phyloP scores from a whole-genome alignment of 1,140 invertebrate species.

The Rhyacophila brunnea region DNA sequence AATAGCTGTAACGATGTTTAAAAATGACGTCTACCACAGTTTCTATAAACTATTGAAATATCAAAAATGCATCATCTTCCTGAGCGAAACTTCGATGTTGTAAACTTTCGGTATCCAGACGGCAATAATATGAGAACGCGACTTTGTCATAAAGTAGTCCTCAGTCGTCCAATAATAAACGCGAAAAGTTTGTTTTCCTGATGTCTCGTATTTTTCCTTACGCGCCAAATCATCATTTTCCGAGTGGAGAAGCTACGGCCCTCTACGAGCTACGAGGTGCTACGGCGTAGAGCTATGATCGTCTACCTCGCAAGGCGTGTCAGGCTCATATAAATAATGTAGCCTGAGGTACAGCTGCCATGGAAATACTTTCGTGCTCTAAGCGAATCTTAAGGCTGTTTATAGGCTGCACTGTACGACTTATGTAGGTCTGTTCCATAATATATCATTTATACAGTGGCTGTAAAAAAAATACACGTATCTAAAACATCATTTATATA shows the following conservation, averaged over 20 bases:
- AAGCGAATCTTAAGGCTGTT: slow-evolving; percentile 11
- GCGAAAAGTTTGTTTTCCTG: slow-evolving; percentile 25
- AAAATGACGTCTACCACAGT: too few species aligned
- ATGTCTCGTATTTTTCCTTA: slow-evolving; percentile 17
- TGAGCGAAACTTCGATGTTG: too few species aligned
- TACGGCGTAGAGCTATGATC: background rate
- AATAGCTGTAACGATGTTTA: too few species aligned
- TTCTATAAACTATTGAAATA: too few species aligned
- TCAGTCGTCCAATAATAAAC: slow-evolving; percentile 16
- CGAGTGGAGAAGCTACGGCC: background rate
- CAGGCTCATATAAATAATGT: slow-evolving; percentile 26
- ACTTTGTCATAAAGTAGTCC: slow-evolving; percentile 14
- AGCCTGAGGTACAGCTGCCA: slow-evolving; percentile 21
- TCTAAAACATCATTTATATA: too few species aligned
- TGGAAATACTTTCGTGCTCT: slow-evolving; percentile 15
- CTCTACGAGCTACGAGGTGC: background rate
- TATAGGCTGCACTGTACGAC: background rate
- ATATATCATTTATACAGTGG: too few species aligned
- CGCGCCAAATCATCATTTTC: slow-evolving; percentile 22
- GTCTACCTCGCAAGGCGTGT: slow-evolving; percentile 2
- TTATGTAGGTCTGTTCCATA: too few species aligned
- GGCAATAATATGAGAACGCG: background rate
- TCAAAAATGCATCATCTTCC: too few species aligned
- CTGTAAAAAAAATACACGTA: too few species aligned
- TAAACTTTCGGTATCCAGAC: too few species aligned